Base-by-base conservation (phyloP, 2,113 vertebrate genomes). In the Burhinus oedicnemus region DNA sequence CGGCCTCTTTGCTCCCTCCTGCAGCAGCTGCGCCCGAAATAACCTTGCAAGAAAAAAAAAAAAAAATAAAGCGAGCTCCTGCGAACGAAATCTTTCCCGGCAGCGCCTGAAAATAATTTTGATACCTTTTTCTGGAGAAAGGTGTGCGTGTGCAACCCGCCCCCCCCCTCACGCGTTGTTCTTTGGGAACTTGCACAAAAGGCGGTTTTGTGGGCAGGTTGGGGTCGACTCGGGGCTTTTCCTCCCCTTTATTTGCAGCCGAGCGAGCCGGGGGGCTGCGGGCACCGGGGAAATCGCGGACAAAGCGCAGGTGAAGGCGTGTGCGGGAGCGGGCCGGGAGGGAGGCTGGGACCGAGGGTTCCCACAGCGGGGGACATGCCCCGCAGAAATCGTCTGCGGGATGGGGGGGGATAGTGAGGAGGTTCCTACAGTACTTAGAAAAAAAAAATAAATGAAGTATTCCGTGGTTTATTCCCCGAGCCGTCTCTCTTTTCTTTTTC, bases 301-400 rank as follows among this genome's bases (percentile, higher is more conserved):
- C 92, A 96, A 97, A 97, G 93, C 76, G 64, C 93, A 95, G 82
- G 96, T 97, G 95, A 96, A 94, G 12, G 45, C 8, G 6, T 7
- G 49, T 51, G 40, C 15, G 8, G 49, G 32, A 62, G 32, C 2
- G 40, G 65, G 32, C 13, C 11, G 6, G 70, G 36, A 60, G 18
- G 38, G 9, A 36, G 32, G 7, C 13, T 13, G 47, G 40, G 32
- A 71, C 18, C 2, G 26, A 21, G 54, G 12, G 32, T 10, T 93
- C 71, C 52, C 55, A 34, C 34, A 2, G 30, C 11, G 52, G 16
- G 51, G 22, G 22, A 42, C 57, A 12, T 13, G 22, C 5, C 9
- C 70, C 8, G 10, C 65, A 44, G 36, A 70, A 88, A 79, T 52
- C 5, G 10, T 14, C 60, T 30, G 91, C 14, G 19, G 51, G 65